Conservation (phyloP, 2,113 vertebrate genomes). For the Menura novaehollandiae region DNA sequence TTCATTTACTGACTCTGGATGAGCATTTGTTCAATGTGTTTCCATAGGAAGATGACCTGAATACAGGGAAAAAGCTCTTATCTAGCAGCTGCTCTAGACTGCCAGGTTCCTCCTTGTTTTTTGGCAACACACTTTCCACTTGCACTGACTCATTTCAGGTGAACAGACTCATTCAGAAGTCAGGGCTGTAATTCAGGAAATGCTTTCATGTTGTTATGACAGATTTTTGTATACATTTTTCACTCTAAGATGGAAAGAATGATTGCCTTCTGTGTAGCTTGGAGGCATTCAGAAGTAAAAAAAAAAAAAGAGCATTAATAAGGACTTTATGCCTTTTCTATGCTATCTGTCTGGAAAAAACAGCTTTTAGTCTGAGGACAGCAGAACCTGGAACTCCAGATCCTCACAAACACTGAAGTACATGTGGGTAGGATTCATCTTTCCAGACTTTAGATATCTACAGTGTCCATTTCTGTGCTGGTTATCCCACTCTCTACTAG, state of each 20-base stretch:
- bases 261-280: constrained; percentile 27
- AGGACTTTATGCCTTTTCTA: not conserved
- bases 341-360: not conserved
- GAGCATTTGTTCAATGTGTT: not conserved
- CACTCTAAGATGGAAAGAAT: constrained; percentile 14
- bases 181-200: constrained; percentile 47
- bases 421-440: not conserved
- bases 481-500: not conserved
- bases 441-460: not conserved
- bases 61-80: not conserved
- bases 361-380: not conserved
- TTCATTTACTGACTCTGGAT: not conserved
- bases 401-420: not conserved
- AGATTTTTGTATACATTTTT: constrained; percentile 29
- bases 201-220: constrained; percentile 42
- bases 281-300: constrained; percentile 7
- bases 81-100: not conserved
- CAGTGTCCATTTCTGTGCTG: not conserved
- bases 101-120: not conserved
- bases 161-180: constrained; percentile 27
- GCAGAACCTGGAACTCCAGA: not conserved
- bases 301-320: not conserved
- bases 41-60: not conserved
- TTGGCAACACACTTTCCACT: not conserved
- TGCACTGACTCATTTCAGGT: constrained; percentile 36